These are phyloP conservation scores for Ypsolopha scabrella DNA, from an alignment of 2,888 invertebrate species.

Conservation along the genomic window DNA sequence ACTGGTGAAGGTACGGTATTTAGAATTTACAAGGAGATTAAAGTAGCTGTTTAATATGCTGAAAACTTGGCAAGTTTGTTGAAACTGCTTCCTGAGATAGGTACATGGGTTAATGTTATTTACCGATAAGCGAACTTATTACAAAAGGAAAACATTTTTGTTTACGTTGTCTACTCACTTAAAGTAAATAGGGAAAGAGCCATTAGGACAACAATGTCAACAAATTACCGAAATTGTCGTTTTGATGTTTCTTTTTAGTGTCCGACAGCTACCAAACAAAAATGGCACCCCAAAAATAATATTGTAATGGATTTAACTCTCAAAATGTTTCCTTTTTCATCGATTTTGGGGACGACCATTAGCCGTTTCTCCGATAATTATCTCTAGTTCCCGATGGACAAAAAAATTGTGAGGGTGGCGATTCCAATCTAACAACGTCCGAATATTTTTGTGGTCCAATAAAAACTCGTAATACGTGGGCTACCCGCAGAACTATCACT, in stretches of 20 bases:
- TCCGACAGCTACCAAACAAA: too few species aligned
- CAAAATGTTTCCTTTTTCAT: background rate
- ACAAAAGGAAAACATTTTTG: background rate
- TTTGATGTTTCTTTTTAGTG: too few species aligned
- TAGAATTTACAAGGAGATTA: too few species aligned
- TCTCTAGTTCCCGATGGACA: background rate
- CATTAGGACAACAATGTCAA: too few species aligned
- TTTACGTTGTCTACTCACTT: background rate
- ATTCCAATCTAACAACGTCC: conserved; percentile 1
- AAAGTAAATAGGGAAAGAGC: too few species aligned
- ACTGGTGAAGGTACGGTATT: too few species aligned
- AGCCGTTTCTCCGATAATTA: background rate
- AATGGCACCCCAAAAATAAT: too few species aligned
- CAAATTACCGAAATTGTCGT: too few species aligned
- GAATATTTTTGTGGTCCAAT: background rate
- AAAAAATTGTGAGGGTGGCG: background rate
- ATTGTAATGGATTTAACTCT: too few species aligned
- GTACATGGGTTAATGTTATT: background rate
- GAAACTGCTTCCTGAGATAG: too few species aligned
- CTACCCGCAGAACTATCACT: conserved; percentile 1
- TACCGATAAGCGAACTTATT: background rate
- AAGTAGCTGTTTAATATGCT: too few species aligned
- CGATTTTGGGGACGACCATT: background rate
- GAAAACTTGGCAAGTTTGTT: too few species aligned
- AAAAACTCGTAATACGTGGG: conserved; percentile 1